Evolutionary conservation across 2,797 vertebrate species (phyloP), one percentile per base, ranked within the genome.

Genomic region (Garrulus glandarius): DNA sequence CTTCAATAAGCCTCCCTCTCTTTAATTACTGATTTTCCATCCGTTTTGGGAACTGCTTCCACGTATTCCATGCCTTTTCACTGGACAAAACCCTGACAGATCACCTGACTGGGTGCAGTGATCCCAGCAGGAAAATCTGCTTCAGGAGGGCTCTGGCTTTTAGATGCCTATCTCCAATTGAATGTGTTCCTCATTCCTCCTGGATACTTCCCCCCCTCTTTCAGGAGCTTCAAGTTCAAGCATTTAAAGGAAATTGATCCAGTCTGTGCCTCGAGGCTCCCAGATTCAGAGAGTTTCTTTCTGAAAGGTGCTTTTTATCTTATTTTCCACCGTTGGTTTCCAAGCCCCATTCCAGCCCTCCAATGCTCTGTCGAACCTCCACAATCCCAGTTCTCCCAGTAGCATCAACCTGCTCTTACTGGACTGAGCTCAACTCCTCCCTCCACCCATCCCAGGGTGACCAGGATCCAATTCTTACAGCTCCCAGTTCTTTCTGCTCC

Each of bases 121-220:
- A 95, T 34, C 89, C 86, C 92, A 94, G 81, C 49, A 93, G 80
- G 63, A 74, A 84, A 79, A 85, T 72, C 80, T 92, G 3, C 80
- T 93, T 84, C 49, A 57, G 84, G 94, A 95, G 84, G 86, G 55
- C 70, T 96, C 92, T 84, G 92, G 16, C 8, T 89, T 79, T 59
- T 12, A 86, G 95, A 95, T 88, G 23, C 5, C 0, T 92, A 96
- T 92, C 94, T 92, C 69, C 64, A 74, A 15, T 22, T 36, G 18
- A 65, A 43, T 0, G 0, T 94, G 83, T 93, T 94, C 92, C 92
- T 96, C 95, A 90, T 96, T 96, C 95, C 79, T 90, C 75, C 55
- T 70, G 32, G 65, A 95, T 65, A 69, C 29, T 12, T 86, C 14
- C 5, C 19, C 24, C 30, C 26, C 39, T 37, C 34, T 76, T 59